These are phyloP conservation scores for Prosapia bicincta DNA, from an alignment of 2,888 invertebrate species.

Conservation along the genomic window DNA sequence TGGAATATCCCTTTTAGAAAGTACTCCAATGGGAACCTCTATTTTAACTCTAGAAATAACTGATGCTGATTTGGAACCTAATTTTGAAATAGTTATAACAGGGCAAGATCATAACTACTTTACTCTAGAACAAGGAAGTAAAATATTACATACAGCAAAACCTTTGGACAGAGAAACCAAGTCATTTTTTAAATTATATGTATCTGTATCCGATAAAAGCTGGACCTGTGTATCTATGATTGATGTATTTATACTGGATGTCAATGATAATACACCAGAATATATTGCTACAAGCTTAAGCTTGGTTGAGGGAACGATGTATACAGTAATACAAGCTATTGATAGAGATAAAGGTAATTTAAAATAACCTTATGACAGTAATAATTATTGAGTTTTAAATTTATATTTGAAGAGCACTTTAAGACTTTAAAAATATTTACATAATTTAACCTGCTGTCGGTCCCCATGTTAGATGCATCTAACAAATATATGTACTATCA, in stretches of 20 bases:
- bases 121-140: background rate
- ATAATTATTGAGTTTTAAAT: too few species aligned
- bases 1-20: background rate
- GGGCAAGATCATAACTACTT: background rate
- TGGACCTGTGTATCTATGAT: constrained; percentile 12
- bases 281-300: background rate
- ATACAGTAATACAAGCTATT: background rate
- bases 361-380: too few species aligned
- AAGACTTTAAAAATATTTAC: too few species aligned
- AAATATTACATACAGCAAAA: background rate
- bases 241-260: background rate
- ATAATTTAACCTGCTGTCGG: too few species aligned
- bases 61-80: constrained; percentile 8
- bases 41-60: constrained; percentile 3
- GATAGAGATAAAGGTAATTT: background rate
- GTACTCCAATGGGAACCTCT: background rate
- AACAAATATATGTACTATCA: too few species aligned
- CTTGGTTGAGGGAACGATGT: background rate
- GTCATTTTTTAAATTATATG: background rate
- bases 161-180: background rate
- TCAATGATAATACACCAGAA: constrained; percentile 9
- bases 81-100: background rate
- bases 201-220: background rate
- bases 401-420: too few species aligned
- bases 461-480: too few species aligned